Base-by-base conservation (phyloP, 2,113 vertebrate species). In the Mesoclemmys tuberculata region DNA sequence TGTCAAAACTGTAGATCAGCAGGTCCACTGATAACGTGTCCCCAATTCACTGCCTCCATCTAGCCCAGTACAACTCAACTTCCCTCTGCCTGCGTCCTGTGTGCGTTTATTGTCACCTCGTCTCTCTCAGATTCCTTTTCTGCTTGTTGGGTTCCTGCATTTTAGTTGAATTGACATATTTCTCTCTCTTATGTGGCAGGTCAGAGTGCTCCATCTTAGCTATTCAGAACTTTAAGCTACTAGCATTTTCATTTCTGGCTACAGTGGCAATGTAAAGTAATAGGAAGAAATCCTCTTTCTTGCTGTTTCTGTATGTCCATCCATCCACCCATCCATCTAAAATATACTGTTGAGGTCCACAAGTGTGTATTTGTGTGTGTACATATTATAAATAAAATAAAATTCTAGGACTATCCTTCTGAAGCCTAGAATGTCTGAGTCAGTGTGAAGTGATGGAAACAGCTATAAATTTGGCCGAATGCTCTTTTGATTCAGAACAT, bases 51-150 rank as follows among this genome's bases (percentile, higher is more conserved):
- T 38, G 24, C 71, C 41, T 75, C 5, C 21, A 0, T 1, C 35
- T 92, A 27, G 4, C 55, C 88, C 75, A 35, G 22, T 74, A 22
- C 48, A 56, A 18, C 89, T 71, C 68, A 38, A 22, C 3, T 86
- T 95, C 27, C 27, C 6, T 80, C 12, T 92, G 6, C 88, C 80
- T 89, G 12, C 31, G 78, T 95, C 82, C 24, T 27, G 11, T 9
- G 2, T 16, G 8, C 5, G 14, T 38, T 38, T 26, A 8, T 11
- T 13, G 21, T 80, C 16, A 10, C 38, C 18, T 31, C 5, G 27
- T 79, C 2, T 55, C 31, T 56, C 44, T 24, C 44, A 2, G 16
- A 21, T 85, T 80, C 2, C 44, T 51, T 12, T 71, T 5, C 80
- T 56, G 13, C 26, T 19, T 74, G 4, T 84, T 61, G 0, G 21